Evolutionary conservation across 2,113 vertebrate species (phyloP).

Genomic region (Poeciliopsis retropinna): DNA sequence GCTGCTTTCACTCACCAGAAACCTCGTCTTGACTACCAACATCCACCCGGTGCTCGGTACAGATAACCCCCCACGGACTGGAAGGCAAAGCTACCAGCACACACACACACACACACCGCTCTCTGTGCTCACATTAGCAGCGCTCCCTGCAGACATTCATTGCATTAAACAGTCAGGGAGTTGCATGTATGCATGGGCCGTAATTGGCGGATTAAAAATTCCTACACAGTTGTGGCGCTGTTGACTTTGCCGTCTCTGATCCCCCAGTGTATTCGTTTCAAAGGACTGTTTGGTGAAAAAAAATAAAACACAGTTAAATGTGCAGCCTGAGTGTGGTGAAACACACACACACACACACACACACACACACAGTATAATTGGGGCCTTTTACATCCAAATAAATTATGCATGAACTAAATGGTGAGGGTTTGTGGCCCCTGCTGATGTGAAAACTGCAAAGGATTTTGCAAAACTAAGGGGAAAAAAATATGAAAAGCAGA

Average conservation of each 20-base stretch:
- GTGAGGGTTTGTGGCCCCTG: conserved; percentile 57
- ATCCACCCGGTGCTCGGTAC: conserved; percentile 11
- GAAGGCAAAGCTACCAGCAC: conserved; percentile 22
- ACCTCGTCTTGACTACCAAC: conserved; percentile 40
- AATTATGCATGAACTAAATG: conserved; percentile 70
- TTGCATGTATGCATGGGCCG: conserved; percentile 52
- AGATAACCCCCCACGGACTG: conserved; percentile 36
- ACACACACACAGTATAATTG: conserved; percentile 62
- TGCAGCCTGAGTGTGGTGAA: conserved; percentile 50
- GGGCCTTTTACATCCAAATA: conserved; percentile 51
- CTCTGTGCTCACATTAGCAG: conserved; percentile 44
- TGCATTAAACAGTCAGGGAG: conserved; percentile 55
- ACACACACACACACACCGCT: not conserved
- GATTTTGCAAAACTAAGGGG: conserved; percentile 35
- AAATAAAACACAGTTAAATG: conserved; percentile 48
- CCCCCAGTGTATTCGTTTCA: conserved; percentile 70
- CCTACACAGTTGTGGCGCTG: conserved; percentile 66
- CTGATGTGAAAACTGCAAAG: conserved; percentile 49
- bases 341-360: conserved; percentile 34
- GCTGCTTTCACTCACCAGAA: conserved; percentile 38
- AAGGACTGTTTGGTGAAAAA: conserved; percentile 58
- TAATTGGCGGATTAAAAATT: conserved; percentile 77
- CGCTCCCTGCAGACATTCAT: conserved; percentile 61
- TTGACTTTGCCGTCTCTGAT: conserved; percentile 66
- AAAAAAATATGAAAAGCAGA: conserved; percentile 16